phyloP scores from a whole-genome alignment of 2,113 vertebrate genomes.

The Pica pica region DNA sequence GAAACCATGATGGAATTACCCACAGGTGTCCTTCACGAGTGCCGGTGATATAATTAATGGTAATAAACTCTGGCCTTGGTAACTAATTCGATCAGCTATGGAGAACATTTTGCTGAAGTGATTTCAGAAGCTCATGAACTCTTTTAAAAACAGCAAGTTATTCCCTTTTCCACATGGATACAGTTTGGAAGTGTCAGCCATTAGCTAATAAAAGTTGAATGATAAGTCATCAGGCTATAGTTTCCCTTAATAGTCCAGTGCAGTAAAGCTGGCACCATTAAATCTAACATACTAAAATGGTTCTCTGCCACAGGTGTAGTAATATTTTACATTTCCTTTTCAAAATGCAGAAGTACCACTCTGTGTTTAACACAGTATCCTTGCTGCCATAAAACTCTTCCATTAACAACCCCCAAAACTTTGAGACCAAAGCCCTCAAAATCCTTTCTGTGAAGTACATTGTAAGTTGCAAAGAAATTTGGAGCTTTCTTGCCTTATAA shows the following conservation, averaged over 20 bases:
- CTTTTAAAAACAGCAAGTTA: slow-evolving; percentile 6
- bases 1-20: slow-evolving; percentile 24
- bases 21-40: slow-evolving; percentile 43
- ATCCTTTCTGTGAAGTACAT: not conserved
- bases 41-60: slow-evolving; percentile 23
- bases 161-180: not conserved
- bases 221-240: not conserved
- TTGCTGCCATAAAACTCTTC: not conserved
- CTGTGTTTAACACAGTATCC: not conserved
- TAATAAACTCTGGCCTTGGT: slow-evolving; percentile 42
- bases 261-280: not conserved
- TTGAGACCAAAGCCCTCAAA: not conserved
- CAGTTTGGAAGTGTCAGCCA: not conserved
- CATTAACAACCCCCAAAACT: not conserved
- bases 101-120: not conserved
- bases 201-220: not conserved
- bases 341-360: not conserved
- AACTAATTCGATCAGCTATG: slow-evolving; percentile 37
- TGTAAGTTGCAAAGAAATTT: not conserved
- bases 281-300: not conserved
- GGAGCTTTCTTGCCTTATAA: not conserved
- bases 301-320: not conserved
- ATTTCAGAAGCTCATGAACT: not conserved
- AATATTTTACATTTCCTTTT: not conserved
- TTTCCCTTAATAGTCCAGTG: not conserved